Percentiles rank a stretch among this genome's conserved stretches.
Conservation (phyloP, 2,888 invertebrate species). For the Apoda limacodes region DNA sequence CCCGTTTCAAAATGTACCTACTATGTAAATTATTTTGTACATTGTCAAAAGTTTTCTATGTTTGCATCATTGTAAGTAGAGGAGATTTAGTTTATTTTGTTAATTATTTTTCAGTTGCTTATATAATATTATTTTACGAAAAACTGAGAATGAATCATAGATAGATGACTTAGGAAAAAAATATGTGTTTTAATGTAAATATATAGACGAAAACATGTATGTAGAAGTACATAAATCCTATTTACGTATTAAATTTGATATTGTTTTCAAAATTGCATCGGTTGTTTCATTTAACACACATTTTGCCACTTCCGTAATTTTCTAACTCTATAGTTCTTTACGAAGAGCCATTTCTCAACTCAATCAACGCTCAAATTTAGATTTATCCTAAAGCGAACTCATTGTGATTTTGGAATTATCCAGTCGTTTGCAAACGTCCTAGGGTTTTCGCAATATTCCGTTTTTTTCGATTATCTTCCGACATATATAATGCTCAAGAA, state of each 20-base stretch:
- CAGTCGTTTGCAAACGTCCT: too few species aligned
- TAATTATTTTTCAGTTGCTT: slow-evolving; percentile 56
- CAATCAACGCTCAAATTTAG: too few species aligned
- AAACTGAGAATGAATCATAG: slow-evolving; percentile 42
- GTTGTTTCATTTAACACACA: slow-evolving; percentile 49
- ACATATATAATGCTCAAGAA: too few species aligned
- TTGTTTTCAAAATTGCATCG: slow-evolving; percentile 66
- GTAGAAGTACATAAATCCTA: slow-evolving; percentile 67
- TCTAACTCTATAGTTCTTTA: too few species aligned
- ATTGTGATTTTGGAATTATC: too few species aligned
- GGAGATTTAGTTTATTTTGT: slow-evolving; percentile 41
- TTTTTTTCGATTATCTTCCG: too few species aligned
- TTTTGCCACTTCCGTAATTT: too few species aligned
- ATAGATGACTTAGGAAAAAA: slow-evolving; percentile 47
- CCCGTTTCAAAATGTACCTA: too few species aligned
- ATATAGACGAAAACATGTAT: slow-evolving; percentile 64
- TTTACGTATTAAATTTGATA: slow-evolving; percentile 71
- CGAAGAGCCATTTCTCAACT: too few species aligned
- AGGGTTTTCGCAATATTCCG: too few species aligned
- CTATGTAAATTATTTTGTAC: slow-evolving; percentile 53
- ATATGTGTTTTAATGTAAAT: slow-evolving; percentile 67
- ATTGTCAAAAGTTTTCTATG: slow-evolving; percentile 44
- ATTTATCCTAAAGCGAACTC: too few species aligned
- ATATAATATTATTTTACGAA: slow-evolving; percentile 36
- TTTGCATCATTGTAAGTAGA: slow-evolving; percentile 50